Evolutionary conservation across 2,113 vertebrate species (phyloP).

Genomic region (Rhynchomys soricoides): DNA sequence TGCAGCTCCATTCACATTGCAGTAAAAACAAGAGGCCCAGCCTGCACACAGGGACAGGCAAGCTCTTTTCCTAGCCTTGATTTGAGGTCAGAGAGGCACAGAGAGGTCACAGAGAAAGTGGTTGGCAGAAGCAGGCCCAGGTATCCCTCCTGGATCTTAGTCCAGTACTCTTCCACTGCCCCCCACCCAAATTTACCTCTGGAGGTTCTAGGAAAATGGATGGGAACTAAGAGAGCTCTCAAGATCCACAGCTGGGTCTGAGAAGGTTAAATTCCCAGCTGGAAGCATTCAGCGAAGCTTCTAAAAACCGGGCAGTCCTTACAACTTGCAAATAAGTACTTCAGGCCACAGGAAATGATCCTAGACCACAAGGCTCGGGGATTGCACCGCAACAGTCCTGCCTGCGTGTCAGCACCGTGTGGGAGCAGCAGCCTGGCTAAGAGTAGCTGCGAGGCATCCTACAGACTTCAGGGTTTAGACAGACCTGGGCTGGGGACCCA

Average conservation of each 20-base stretch:
- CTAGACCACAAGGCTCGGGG: slow-evolving; percentile 76
- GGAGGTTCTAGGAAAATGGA: slow-evolving; percentile 62
- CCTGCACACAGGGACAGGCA: neutral
- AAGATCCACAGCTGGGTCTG: slow-evolving; percentile 72
- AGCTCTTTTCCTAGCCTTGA: slow-evolving; percentile 47
- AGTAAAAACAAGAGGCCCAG: slow-evolving; percentile 39
- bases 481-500: neutral
- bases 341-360: slow-evolving; percentile 81
- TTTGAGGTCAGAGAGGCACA: slow-evolving; percentile 29
- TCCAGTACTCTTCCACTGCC: neutral
- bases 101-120: slow-evolving; percentile 40
- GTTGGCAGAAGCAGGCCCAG: neutral
- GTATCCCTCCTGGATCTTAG: slow-evolving; percentile 3
- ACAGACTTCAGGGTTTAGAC: neutral
- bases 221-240: slow-evolving; percentile 45
- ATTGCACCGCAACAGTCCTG: slow-evolving; percentile 70
- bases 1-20: neutral
- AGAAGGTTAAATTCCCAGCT: slow-evolving; percentile 82
- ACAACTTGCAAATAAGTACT: slow-evolving; percentile 80
- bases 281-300: slow-evolving; percentile 76
- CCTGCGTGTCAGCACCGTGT: slow-evolving; percentile 66
- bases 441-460: neutral
- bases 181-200: neutral
- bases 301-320: slow-evolving; percentile 74
- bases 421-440: slow-evolving; percentile 54